Evolutionary conservation across 1,140 invertebrate species (phyloP), one percentile per base, ranked within the genome.

Genomic region (Rhyacophila brunnea): DNA sequence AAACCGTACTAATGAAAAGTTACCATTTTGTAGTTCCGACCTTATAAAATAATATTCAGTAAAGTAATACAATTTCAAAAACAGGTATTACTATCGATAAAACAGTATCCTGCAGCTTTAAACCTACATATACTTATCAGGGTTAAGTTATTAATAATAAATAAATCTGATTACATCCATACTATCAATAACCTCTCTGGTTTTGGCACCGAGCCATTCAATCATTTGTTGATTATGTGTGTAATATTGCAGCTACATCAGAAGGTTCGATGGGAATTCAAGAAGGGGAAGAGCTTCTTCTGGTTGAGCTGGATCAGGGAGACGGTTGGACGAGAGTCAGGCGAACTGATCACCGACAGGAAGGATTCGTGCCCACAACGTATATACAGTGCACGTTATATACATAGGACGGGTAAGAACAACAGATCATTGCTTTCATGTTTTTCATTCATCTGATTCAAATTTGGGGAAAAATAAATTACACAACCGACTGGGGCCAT

Each of bases 281-380:
- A 64, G 94, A 96, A 74, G 91, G 92, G 56, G 96, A 99, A 75
- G 90, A 95, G 71, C 83, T 99, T 67, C 88, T 92, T 67, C 87
- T 99, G 68, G 90, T 99, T 60, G 97, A 99, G 79, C 79, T 91
- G 64, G 97, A 99, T 79, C 95, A 98, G 79, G 97, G 96, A 14
- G 97, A 99, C 74, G 97, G 96, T 4, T 99, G 97, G 97, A 99
- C 97, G 48, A 80, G 96, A 64, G 96, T 99, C 13, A 83, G 96
- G 56, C 84, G 94, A 66, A 77, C 83, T 61, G 74, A 78, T 70
- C 79, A 79, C 43, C 72, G 75, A 60, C 88, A 90, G 71, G 95
- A 98, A 78, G 97, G 97, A 62, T 99, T 99, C 78, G 97, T 99
- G 64, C 97, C 97, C 56, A 98, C 96, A 51, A 93, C 93, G 5